These are phyloP conservation scores for Epirrhoe alternata DNA, from an alignment of 2,888 invertebrate species.

Conservation along the genomic window DNA sequence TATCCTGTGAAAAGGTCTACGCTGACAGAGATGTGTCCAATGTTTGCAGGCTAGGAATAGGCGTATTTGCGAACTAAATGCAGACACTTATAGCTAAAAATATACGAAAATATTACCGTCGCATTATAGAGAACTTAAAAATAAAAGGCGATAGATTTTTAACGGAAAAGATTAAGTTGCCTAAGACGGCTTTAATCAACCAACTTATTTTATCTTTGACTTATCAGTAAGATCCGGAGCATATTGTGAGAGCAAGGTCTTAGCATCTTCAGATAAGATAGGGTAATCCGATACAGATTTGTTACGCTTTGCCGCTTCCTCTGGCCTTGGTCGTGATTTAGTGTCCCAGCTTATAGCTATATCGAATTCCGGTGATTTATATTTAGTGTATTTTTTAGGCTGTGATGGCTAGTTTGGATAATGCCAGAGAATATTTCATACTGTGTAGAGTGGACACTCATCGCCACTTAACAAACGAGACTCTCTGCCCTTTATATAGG, in stretches of 20 bases:
- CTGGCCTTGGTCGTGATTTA: constrained; percentile 47
- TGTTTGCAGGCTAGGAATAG: too few relatives aligned
- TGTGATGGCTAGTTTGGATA: neutral
- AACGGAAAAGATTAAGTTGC: too few relatives aligned
- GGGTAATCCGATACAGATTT: constrained; percentile 44
- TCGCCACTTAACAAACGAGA: too few relatives aligned
- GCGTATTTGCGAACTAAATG: too few relatives aligned
- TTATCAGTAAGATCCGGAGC: constrained; percentile 28
- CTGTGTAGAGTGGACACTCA: too few relatives aligned
- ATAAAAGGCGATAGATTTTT: too few relatives aligned
- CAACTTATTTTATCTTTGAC: constrained; percentile 20
- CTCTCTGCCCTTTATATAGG: too few relatives aligned
- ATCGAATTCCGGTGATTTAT: constrained; percentile 28
- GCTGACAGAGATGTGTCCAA: too few relatives aligned
- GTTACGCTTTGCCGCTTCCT: constrained; percentile 40
- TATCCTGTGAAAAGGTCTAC: too few relatives aligned
- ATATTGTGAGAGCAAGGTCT: constrained; percentile 43
- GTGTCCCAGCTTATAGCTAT: constrained; percentile 25
- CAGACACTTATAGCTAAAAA: too few relatives aligned
- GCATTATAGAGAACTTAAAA: too few relatives aligned
- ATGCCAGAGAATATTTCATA: neutral
- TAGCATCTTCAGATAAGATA: constrained; percentile 43
- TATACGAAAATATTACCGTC: too few relatives aligned
- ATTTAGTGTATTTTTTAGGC: constrained; percentile 21
- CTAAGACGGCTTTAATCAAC: neutral